Percentiles rank a stretch among this genome's conserved stretches.
Evolutionary conservation across 37 sponge, comb jelly and placozoan genomes (phyloP).

Genomic region (Halisarca cf. caerulea): DNA sequence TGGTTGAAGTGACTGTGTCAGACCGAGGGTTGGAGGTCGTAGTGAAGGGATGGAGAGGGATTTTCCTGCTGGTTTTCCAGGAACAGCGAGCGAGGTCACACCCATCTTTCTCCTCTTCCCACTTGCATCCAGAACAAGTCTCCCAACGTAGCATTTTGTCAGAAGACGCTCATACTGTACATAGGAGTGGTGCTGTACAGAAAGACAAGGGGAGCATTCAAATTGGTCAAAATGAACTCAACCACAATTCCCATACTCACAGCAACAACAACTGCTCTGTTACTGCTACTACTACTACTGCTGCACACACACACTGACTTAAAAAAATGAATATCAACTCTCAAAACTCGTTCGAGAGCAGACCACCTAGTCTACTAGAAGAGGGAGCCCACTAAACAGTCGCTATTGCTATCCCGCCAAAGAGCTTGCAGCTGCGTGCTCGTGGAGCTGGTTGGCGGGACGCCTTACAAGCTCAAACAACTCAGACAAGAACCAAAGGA

Average conservation of each 20-base stretch:
- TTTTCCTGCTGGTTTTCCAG: background rate
- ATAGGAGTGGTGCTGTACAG: constrained; percentile 11
- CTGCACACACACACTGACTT: too few species aligned
- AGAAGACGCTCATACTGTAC: background rate
- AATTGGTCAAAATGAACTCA: background rate
- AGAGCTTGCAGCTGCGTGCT: too few species aligned
- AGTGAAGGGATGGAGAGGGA: background rate
- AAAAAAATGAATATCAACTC: too few species aligned
- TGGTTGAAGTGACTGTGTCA: too few species aligned
- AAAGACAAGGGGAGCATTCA: background rate
- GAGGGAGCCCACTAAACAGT: background rate
- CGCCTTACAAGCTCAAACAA: too few species aligned
- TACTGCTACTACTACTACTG: too few species aligned
- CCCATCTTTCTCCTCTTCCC: background rate
- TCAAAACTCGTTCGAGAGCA: background rate
- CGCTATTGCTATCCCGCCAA: background rate
- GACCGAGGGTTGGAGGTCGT: background rate
- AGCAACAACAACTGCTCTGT: too few species aligned
- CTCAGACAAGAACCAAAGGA: too few species aligned
- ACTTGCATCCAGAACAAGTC: background rate
- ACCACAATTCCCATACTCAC: too few species aligned
- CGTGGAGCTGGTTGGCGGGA: too few species aligned
- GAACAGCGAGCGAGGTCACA: background rate
- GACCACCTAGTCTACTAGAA: background rate
- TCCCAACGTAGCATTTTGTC: constrained; percentile 6